Base-by-base conservation (phyloP, 2,797 vertebrate species). In the Syndactyla subalaris region DNA sequence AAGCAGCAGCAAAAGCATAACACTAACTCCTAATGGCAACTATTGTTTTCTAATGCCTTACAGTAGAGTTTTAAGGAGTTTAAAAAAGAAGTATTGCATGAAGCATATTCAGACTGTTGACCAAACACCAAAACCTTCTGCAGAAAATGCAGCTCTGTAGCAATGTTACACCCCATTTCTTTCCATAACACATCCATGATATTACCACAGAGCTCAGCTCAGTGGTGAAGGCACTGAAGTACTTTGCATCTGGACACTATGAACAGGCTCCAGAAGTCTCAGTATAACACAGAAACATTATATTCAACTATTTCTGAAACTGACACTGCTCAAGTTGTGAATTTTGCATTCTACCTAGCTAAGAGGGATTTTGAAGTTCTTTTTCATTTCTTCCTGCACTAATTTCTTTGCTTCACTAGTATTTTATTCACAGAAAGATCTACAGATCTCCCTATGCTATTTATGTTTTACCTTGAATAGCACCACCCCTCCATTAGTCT, bases 301-400 rank as follows among this genome's bases (percentile, higher is more conserved):
- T 20, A 67, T n/a, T 59, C 21, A 66, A 51, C 21, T 32, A 22
- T 48, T 91, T 66, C 39, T 4, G 0, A 85, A 89, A 59, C 7
- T 52, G 20, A 2, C 19, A 43, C 13, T 0, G 0, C 78, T 75
- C 27, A 58, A 68, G 49, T 16, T 23, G 3, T 5, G 2, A 26
- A 57, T 3, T n/a, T 68, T 41, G 8, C 5, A 41, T 57, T 90
- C 54, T 38, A 80, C 38, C 4, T 59, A 81, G 27, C 17, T 62
- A 43, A 71, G 39, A 78, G 15, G 7, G 10, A 78, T 20, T 41
- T 36, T 36, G 24, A 18, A 72, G 18, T 75, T 78, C 10, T 54
- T 81, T 51, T 68, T 34, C 18, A 12, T 8, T 78, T 94, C 34
- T 51, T 65, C 6, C 51, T 79, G 27, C 19, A 62, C 8, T 72